Base-by-base conservation (phyloP, 2,797 vertebrate species). In the Pangasius larnaudii region DNA sequence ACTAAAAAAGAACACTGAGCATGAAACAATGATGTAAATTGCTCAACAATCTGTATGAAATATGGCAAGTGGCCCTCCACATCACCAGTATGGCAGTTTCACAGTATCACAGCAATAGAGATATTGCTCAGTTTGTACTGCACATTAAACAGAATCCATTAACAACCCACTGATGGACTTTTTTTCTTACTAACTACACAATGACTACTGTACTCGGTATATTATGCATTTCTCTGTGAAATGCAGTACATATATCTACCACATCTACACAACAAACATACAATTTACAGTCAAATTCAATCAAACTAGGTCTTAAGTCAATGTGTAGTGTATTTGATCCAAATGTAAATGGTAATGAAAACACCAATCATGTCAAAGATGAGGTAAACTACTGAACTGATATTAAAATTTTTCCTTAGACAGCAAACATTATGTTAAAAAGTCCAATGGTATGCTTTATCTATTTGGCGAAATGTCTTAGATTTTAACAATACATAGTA, bases 41-140 rank as follows among this genome's bases (percentile, higher is more conserved):
- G 85, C 77, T 88, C 84, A 86, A 82, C 72, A 74, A 88, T 86
- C 78, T 88, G 88, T 61, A 80, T 84, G 87, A 85, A 88, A 61
- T 86, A 86, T 88, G 87, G 83, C 78, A 80, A 46, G 69, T 72
- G 71, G 42, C 77, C 58, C n/a, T 49, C 81, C 18, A 56, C 71
- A 87, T 89, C 69, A 90, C 82, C 91, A 84, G 85, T 88, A 83
- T 91, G 87, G 89, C 89, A 88, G 89, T 80, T 22, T 90, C 88
- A 93, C 91, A 91, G 92, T 93, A 93, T 92, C 86, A 88, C 86
- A 93, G 91, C 92, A 94, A 94, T 93, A 92, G 86, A 59, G 91
- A 90, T 95, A 96, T 96, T 95, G 94, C 94, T 95, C 82, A 90
- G 90, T 95, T 95, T 93, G 94, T 95, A 95, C 90, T 90, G 81